Base-by-base conservation (phyloP, 2,888 invertebrate species). In the Sarcophaga caerulescens region DNA sequence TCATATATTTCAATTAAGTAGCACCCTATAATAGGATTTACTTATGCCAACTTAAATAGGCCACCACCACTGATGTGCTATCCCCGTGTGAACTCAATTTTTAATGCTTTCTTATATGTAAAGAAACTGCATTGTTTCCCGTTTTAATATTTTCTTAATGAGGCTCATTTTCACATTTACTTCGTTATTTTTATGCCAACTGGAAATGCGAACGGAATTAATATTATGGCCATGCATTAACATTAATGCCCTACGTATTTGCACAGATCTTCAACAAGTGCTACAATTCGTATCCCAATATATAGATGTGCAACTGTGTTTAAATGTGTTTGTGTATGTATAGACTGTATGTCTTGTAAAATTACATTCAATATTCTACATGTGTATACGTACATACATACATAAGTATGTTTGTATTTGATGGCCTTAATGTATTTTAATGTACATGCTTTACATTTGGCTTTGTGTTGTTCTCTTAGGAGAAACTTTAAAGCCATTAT, bases 401-500 rank as follows among this genome's bases (percentile, higher is more conserved):
- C 5, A 17, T 52, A 17, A 5, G 4, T 11, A 25, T 21, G 23
- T 44, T 23, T 62, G 23, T 63, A 47, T 66, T 17, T 4, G n/a
- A 60, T 59, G 66, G 25, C 25, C 19, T 73, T 19, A 25, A n/a
- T 68, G 47, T 45, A 60, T 74, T 68, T 66, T 45, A 68, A 80
- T 47, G 14, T 60, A 74, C n/a, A 74, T 74, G 21, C 62, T 69
- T 35, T 78, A 62, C 63, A 74, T 74, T 69, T 73, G 57, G 70
- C 68, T 74, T 81, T 74, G 68, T 80, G 70, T 23, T 81, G 44
- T 78, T 70, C 14, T 77, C 69, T 62, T 77, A 77, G 71, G 66
- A 75, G 25, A 70, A 73, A 76, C 66, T 77, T 85, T 73, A 62
- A 78, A 52, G 57, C 68, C 68, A 83, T 83, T 83, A 78, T 78